Percentiles rank a stretch among this genome's conserved stretches.
Evolutionary conservation across 1,140 invertebrate species (phyloP).

Genomic region (Ganaspis sp.): DNA sequence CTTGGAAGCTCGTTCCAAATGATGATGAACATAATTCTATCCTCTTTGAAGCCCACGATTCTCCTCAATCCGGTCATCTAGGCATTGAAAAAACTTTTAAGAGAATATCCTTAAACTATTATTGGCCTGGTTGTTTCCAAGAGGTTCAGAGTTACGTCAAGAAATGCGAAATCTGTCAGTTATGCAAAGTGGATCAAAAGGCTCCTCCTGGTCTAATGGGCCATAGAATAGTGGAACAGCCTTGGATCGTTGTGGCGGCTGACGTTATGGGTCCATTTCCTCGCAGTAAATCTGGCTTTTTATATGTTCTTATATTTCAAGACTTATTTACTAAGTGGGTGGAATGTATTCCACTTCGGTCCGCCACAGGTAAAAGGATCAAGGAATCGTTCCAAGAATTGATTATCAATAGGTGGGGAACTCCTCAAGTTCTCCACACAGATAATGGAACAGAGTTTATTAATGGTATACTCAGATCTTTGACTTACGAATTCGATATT

Average conservation of each 20-base stretch:
- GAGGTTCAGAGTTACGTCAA: slow-evolving; percentile 39
- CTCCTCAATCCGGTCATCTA: slow-evolving; percentile 42
- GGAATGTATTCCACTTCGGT: background rate
- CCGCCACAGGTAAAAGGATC: background rate
- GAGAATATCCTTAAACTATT: slow-evolving; percentile 41
- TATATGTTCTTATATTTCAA: background rate
- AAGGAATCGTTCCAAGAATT: background rate
- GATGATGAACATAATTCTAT: background rate
- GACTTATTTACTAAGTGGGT: background rate
- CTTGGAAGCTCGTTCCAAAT: slow-evolving; percentile 44
- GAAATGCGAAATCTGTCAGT: slow-evolving; percentile 35
- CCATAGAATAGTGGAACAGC: background rate
- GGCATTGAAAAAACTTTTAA: slow-evolving; percentile 47
- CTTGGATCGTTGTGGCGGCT: slow-evolving; percentile 52
- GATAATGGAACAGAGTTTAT: background rate
- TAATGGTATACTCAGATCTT: background rate
- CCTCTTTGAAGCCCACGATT: slow-evolving; percentile 40
- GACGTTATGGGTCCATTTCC: slow-evolving; percentile 43
- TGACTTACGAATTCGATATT: background rate
- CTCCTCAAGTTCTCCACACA: background rate
- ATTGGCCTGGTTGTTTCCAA: slow-evolving; percentile 44
- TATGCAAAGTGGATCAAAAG: slow-evolving; percentile 18
- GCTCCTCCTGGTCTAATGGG: slow-evolving; percentile 34
- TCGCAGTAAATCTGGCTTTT: slow-evolving; percentile 28
- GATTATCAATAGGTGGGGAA: background rate